Percentiles rank a stretch among this genome's conserved stretches.
Evolutionary conservation across 2,888 invertebrate genomes (phyloP).

Genomic region (Machimus rusticus): DNA sequence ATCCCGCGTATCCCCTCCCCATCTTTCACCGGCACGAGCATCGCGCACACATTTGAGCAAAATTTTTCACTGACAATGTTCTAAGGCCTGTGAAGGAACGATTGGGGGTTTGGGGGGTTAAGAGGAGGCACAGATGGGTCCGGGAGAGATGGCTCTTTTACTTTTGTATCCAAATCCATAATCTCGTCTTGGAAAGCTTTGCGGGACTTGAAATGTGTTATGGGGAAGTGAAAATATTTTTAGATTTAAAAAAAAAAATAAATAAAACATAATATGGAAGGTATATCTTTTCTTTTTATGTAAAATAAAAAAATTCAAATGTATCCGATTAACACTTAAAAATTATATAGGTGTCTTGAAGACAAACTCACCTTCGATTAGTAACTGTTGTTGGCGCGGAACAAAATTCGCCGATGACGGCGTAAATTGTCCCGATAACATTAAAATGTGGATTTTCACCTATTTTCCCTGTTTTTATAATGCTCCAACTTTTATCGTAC

Average conservation of each 20-base stretch:
- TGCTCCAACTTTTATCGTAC: slow-evolving; percentile 35
- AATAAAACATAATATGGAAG: neutral
- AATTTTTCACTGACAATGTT: slow-evolving; percentile 5
- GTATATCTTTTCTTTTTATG: neutral
- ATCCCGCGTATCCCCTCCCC: neutral
- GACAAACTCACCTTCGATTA: slow-evolving; percentile 29
- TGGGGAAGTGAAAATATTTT: neutral
- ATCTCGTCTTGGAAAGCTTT: slow-evolving; percentile 7
- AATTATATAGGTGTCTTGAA: neutral
- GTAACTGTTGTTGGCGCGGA: slow-evolving; percentile 26
- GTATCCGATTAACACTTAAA: neutral
- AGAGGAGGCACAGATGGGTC: neutral
- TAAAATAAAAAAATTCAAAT: neutral
- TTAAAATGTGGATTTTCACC: slow-evolving; percentile 52
- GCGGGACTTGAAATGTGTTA: neutral
- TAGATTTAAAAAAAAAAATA: neutral
- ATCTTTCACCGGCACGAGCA: neutral
- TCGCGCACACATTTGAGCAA: neutral
- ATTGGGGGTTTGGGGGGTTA: neutral
- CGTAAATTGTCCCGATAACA: slow-evolving; percentile 61
- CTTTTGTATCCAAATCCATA: neutral
- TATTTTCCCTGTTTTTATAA: slow-evolving; percentile 27
- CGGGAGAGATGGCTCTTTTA: neutral
- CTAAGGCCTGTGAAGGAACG: neutral
- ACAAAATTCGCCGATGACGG: slow-evolving; percentile 56